Evolutionary conservation across 1,140 invertebrate species (phyloP).

Genomic region (Harlomillsia oculata): DNA sequence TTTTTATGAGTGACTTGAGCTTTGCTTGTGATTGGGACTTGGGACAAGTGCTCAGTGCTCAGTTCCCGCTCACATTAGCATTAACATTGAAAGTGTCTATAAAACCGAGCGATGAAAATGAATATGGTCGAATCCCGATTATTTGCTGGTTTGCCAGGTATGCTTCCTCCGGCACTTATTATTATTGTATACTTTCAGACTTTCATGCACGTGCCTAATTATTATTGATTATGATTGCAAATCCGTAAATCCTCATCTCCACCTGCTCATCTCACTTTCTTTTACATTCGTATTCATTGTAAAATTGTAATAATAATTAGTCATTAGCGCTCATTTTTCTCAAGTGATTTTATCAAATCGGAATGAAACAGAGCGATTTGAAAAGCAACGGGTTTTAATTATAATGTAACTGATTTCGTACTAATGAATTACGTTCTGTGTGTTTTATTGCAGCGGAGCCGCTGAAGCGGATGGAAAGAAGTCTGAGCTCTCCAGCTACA

Average conservation of each 20-base stretch:
- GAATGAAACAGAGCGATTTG: too few species aligned
- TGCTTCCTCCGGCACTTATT: neutral
- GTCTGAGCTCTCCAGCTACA: conserved; percentile 36
- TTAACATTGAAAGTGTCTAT: neutral
- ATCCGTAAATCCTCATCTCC: too few species aligned
- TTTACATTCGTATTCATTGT: neutral
- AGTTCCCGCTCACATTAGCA: too few species aligned
- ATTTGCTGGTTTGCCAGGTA: conserved; percentile 24
- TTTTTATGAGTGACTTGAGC: too few species aligned
- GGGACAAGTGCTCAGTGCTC: too few species aligned
- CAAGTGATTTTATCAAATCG: neutral
- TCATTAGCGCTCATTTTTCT: too few species aligned
- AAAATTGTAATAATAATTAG: neutral
- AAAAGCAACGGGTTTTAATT: too few species aligned
- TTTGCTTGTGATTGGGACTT: too few species aligned
- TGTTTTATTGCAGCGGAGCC: conserved; percentile 34
- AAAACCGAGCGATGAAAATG: conserved; percentile 16
- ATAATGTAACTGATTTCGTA: too few species aligned
- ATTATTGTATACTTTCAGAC: neutral
- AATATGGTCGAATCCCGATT: conserved; percentile 22
- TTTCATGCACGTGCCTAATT: neutral
- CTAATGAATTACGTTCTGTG: neutral
- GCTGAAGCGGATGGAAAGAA: conserved; percentile 34
- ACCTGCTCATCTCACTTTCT: too few species aligned
- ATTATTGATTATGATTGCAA: too few species aligned